These are phyloP conservation scores for Thamnophis sirtalis DNA, from an alignment of 2,113 vertebrate genomes.

Conservation along the genomic window DNA sequence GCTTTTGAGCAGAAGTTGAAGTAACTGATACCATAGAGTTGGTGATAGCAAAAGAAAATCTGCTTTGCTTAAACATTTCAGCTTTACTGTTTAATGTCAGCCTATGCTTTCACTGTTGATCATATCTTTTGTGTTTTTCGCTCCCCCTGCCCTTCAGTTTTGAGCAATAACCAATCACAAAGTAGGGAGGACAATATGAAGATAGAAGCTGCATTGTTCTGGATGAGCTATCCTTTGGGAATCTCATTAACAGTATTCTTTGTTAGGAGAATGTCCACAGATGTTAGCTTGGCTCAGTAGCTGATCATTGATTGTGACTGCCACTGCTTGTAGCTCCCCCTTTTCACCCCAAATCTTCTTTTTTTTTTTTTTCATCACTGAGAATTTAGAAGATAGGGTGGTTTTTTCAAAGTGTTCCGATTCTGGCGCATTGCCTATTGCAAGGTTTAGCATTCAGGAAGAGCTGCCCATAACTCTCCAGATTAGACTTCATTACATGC, in stretches of 20 bases:
- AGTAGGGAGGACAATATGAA: not conserved
- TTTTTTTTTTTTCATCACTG: not conserved
- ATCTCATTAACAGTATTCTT: not conserved
- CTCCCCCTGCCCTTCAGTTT: not conserved
- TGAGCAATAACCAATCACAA: not conserved
- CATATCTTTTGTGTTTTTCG: not conserved
- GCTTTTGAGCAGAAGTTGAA: not conserved
- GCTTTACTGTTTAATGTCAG: not conserved
- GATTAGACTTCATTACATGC: not conserved
- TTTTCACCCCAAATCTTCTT: not conserved
- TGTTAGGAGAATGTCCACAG: not conserved
- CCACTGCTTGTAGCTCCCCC: not conserved
- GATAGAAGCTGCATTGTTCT: constrained; percentile 14
- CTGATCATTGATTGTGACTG: not conserved
- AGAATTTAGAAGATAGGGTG: not conserved
- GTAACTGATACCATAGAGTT: not conserved
- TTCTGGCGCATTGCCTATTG: not conserved
- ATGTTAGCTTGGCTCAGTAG: not conserved
- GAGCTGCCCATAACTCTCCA: not conserved
- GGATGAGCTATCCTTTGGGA: not conserved
- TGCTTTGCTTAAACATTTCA: not conserved
- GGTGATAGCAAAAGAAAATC: not conserved
- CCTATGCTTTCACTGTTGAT: not conserved
- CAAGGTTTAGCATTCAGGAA: not conserved
- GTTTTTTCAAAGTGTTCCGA: not conserved